Evolutionary conservation across 2,113 vertebrate genomes (phyloP).

Genomic region (Sminthopsis crassicaudata): DNA sequence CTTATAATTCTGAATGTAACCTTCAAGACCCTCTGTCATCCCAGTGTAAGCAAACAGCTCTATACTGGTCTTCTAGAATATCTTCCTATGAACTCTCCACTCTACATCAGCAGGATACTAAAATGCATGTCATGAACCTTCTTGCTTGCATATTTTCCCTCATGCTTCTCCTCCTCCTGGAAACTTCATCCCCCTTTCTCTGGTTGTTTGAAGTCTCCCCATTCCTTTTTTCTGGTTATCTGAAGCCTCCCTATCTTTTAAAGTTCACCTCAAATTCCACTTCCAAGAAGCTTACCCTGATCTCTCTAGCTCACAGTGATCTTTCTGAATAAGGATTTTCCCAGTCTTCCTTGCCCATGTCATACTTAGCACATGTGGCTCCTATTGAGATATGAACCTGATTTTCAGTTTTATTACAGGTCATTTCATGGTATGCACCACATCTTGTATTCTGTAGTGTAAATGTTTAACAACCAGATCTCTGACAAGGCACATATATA

Average conservation of each 20-base stretch:
- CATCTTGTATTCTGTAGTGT: not conserved
- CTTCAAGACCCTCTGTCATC: not conserved
- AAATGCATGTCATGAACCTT: not conserved
- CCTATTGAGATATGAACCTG: not conserved
- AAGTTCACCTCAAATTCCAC: not conserved
- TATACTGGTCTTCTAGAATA: not conserved
- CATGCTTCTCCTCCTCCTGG: not conserved
- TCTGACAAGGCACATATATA: not conserved
- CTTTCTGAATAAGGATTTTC: not conserved
- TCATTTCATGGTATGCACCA: not conserved
- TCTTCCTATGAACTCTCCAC: not conserved
- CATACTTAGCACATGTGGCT: not conserved
- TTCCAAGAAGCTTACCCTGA: not conserved
- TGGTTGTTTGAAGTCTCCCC: not conserved
- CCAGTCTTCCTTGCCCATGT: not conserved
- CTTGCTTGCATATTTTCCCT: not conserved
- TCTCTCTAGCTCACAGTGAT: not conserved
- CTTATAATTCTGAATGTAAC: not conserved
- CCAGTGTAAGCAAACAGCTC: not conserved
- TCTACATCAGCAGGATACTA: not conserved
- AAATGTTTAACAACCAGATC: not conserved
- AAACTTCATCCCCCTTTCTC: not conserved
- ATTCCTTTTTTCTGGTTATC: not conserved
- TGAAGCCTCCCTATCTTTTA: not conserved
- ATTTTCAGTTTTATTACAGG: not conserved